A percentile compares a stretch with the other conserved stretches of the same genome.
Conservation (phyloP, 1,140 invertebrate genomes). For the Acromyrmex charruanus region DNA sequence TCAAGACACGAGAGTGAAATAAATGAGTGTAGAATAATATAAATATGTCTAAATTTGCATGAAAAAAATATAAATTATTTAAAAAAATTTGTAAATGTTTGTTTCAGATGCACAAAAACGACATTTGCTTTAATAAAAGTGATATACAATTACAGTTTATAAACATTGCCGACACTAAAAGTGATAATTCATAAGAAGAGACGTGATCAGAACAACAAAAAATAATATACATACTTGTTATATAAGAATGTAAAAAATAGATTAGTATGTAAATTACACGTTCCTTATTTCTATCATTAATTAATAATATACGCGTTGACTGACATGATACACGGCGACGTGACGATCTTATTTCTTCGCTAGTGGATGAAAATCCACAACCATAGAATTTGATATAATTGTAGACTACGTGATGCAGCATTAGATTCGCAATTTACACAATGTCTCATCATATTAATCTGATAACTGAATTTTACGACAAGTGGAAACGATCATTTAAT, state of each 20-base stretch:
- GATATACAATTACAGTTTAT: not conserved
- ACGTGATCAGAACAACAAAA: not conserved
- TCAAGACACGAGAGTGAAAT: not conserved
- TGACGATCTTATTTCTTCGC: conserved; percentile 6
- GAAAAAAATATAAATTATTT: not conserved
- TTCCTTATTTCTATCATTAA: not conserved
- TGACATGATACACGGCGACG: conserved; percentile 2
- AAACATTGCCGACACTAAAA: not conserved
- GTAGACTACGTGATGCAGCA: not conserved
- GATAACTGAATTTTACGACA: conserved; percentile 11
- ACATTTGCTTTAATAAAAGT: not conserved
- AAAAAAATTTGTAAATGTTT: not conserved
- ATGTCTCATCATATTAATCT: not conserved
- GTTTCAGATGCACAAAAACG: not conserved
- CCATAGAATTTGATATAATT: not conserved
- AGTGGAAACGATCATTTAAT: conserved; percentile 12
- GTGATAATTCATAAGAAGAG: not conserved
- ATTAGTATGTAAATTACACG: conserved; percentile 24
- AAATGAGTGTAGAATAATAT: not conserved
- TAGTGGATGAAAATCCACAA: conserved; percentile 3
- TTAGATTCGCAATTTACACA: conserved; percentile 11
- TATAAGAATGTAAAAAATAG: conserved; percentile 1
- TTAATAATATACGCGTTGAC: not conserved
- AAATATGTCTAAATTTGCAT: not conserved
- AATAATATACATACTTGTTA: not conserved